Conservation (phyloP, 2,113 vertebrate species). For the Gavia stellata region DNA sequence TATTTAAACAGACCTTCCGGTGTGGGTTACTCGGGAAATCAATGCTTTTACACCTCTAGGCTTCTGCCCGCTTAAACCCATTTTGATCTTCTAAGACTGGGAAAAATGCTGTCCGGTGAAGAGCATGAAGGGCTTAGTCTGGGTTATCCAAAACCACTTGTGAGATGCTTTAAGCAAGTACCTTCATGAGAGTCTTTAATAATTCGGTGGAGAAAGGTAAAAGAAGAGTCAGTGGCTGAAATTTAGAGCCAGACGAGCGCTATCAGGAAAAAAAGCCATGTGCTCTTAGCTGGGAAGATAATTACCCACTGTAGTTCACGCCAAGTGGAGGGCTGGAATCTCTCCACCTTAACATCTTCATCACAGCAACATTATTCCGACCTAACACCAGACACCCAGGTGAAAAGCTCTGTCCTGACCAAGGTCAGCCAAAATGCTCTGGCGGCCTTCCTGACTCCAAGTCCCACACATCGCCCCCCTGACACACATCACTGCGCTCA, state of each 20-base stretch:
- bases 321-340: background rate
- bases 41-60: background rate
- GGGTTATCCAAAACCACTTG: background rate
- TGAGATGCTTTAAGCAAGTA: background rate
- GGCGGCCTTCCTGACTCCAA: background rate
- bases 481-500: rapidly evolving
- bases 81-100: background rate
- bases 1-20: background rate
- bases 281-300: background rate
- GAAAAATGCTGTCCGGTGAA: background rate
- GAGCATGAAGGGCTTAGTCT: background rate
- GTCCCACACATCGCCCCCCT: rapidly evolving
- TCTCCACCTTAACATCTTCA: background rate
- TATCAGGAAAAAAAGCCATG: background rate
- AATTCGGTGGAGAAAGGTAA: background rate
- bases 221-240: background rate
- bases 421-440: background rate
- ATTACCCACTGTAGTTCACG: background rate
- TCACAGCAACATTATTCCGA: background rate
- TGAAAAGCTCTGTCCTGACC: background rate
- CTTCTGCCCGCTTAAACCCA: background rate
- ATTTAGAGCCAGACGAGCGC: background rate
- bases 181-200: background rate
- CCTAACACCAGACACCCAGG: rapidly evolving
- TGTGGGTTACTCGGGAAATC: background rate